Base-by-base conservation (phyloP, 2,113 vertebrate genomes). In the Chaetodon trifascialis region DNA sequence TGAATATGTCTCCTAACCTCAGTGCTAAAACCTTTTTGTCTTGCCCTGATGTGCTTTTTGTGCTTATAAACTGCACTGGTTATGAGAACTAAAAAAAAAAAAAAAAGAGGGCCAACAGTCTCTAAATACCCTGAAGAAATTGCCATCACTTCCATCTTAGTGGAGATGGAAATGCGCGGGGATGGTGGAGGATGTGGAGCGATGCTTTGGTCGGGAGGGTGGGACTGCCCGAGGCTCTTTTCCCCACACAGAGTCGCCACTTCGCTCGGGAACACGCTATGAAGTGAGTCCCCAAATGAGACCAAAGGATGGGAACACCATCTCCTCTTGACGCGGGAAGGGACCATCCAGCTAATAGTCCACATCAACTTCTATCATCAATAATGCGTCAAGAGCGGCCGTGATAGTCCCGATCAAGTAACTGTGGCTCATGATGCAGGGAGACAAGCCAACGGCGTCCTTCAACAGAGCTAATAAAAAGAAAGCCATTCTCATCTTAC, bases 61-160 rank as follows among this genome's bases (percentile, higher is more conserved):
- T 68, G 42, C 42, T 73, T 82, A 49, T 73, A 71, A 69, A 80
- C 68, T 72, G 51, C 14, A 59, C 55, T 80, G 65, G 51, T 78
- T 65, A 75, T 51, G 40, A 82, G 56, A 75, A 65, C 19, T 55
- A 47, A 47, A 15, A 47, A 55, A 65, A 63, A 49, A 11, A 47
- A 47, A 15, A 47, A 55, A 65, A 63, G 36, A 34, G 63, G 77
- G 76, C 67, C 79, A 82, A 55, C 80, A 67, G 89, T 51, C 51
- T 80, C 38, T 21, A 46, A 70, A 90, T 85, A 83, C 81, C 88
- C 90, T 21, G 82, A 82, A 92, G 88, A 90, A 86, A 89, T 80
- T 71, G 71, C 84, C 76, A 88, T 93, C 89, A 84, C 87, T 93
- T 86, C 89, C 83, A 86, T 92, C 90, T 88, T 62, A 59, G 75